Evolutionary conservation across 2,888 invertebrate genomes (phyloP), one percentile per base, ranked within the genome.

Genomic region (Drosophila mimetica): DNA sequence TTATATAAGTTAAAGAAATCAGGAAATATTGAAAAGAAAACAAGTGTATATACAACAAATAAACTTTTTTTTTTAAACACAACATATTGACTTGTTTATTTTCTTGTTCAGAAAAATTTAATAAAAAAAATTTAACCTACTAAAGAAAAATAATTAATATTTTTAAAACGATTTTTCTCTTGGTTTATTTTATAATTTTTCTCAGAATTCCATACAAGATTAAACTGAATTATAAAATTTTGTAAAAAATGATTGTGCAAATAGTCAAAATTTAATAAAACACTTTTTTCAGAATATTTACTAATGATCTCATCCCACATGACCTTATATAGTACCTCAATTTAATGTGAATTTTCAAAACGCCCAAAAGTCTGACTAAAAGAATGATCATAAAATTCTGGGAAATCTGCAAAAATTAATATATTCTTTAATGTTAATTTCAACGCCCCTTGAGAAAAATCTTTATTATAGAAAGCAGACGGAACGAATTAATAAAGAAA

Each of bases 401-500:
- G 8, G 32, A 42, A 50, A 42, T 5, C 42, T 8, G 8, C n/a
- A 22, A 44, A n/a, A 14, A 53, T 25, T n/a, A 46, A 37, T 28
- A 34, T 47, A 30, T 14, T 14, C 46, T 59, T 36, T 44, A 28
- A 18, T 34, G 34, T 39, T 16, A 25, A 37, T 48, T 28, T 20
- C 16, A 6, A 9, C 16, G 16, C 30, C n/a, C 18, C 25, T 50
- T 32, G 20, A 36, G 20, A 22, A 20, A 42, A 51, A 51, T 51
- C 16, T 65, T 39, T 32, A 39, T 51, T 63, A 61, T 44, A 50
- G 50, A 11, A 41, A 14, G 25, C 60, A 63, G 50, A 20, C 63
- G 20, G 18, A 30, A 61, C 61, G 30, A 63, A 63, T 63, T 65
- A 39, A 60, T 63, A 51, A 46, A 14, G 28, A 13, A 50, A 7